Evolutionary conservation across 1,140 invertebrate genomes (phyloP).

Genomic region (Scylla paramamosain): DNA sequence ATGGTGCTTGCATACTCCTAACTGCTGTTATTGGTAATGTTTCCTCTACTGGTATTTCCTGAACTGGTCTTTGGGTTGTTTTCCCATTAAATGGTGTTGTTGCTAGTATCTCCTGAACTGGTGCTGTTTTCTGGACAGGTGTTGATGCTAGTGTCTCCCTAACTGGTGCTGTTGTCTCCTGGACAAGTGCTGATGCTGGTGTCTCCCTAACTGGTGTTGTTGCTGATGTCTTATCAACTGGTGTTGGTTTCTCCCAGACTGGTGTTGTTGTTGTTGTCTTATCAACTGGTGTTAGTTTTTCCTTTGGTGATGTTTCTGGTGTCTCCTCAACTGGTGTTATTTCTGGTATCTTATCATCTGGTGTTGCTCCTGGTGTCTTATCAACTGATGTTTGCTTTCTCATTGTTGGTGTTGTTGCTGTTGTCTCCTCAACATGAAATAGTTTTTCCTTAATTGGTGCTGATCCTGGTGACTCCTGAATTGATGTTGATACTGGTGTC

Average conservation of each 20-base stretch:
- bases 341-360: neutral
- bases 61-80: no score
- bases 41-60: no score
- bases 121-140: no score
- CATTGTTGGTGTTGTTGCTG: neutral
- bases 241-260: neutral
- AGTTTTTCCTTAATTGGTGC: constrained; percentile 32
- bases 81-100: no score
- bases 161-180: no score
- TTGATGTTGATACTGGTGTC: neutral
- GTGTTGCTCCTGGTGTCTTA: constrained; percentile 29
- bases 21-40: no score
- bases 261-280: no score
- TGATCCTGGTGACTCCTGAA: neutral
- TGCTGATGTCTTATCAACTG: no score
- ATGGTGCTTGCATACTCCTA: no score
- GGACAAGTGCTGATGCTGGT: neutral
- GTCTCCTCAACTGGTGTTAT: no score
- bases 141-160: no score
- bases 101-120: no score
- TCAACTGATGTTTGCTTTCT: neutral
- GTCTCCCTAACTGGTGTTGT: neutral
- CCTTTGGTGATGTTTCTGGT: neutral
- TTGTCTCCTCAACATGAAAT: neutral
- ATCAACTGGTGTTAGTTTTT: neutral